Evolutionary conservation across 1,140 invertebrate genomes (phyloP), one percentile per base, ranked within the genome.

Genomic region (Neuroterus valhalla): DNA sequence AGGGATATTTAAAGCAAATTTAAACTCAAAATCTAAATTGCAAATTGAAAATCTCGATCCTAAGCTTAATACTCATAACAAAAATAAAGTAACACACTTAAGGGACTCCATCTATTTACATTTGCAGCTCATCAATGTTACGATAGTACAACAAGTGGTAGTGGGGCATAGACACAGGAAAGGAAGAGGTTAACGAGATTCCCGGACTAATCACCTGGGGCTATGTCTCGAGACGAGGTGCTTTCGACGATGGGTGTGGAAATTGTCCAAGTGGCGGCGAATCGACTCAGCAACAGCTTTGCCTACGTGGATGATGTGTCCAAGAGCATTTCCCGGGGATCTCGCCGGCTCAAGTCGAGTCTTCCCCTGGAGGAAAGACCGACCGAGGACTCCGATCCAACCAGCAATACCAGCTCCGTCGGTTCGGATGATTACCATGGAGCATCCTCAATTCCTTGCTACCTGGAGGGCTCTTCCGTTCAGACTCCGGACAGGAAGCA

Each of bases 171-270:
- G 50, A 52, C 17, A 8, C 10, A 31, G 15, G 55, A 38, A 26
- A 55, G 11, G 3, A 31, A 62, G 55, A 62, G 55, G 12, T 62
- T 3, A 31, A 31, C 55, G 12, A 62, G 55, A 62, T 55, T 55
- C 52, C 11, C 2, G 1, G 17, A 52, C 14, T 62, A 62, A 62
- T 6, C 26, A 38, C 14, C 55, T 26, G 11, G 23, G 23, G 26
- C 55, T 1, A 62, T 62, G 55, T 62, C 55, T 62, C 55, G 26
- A 62, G 55, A 62, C 55, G 55, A 62, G 26, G 55, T 62, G 23
- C 26, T 38, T 1, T 6, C 55, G 11, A 31, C 55, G 0, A 62
- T 62, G 21, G 55, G 55, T 15, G 55, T 62, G 23, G 55, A 62
- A 62, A 62, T 62, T 15, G 55, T 62, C 8, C 55, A 62, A 62